Evolutionary conservation across 2,888 invertebrate species (phyloP).

Genomic region (Emmelina monodactyla): DNA sequence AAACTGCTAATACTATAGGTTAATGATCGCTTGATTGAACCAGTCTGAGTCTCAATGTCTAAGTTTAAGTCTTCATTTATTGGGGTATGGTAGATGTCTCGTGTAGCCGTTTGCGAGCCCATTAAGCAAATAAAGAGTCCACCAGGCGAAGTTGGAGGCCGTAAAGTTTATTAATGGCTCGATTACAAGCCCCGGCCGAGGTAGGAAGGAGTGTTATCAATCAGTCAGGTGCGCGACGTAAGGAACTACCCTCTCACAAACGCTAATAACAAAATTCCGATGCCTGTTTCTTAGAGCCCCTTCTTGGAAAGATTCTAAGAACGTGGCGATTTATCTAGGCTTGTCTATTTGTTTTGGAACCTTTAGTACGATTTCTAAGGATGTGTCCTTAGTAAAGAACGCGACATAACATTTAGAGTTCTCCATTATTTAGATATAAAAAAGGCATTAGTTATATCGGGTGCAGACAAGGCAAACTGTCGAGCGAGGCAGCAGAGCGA

Average conservation of each 20-base stretch:
- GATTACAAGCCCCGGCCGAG: constrained; percentile 66
- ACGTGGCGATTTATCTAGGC: too few relatives aligned
- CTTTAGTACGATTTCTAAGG: too few relatives aligned
- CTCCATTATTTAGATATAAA: too few relatives aligned
- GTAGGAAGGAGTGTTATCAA: constrained; percentile 66
- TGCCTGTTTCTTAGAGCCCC: constrained; percentile 53
- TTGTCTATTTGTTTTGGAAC: too few relatives aligned
- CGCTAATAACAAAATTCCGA: constrained; percentile 65
- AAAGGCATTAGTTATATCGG: constrained; percentile 8
- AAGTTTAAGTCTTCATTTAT: neutral
- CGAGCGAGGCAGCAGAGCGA: constrained; percentile 42
- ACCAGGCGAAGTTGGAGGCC: constrained; percentile 60
- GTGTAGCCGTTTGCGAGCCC: constrained; percentile 53
- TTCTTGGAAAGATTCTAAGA: too few relatives aligned
- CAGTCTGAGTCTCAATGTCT: too few relatives aligned
- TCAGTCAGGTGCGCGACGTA: constrained; percentile 63
- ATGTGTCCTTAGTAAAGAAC: too few relatives aligned
- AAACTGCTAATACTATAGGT: too few relatives aligned
- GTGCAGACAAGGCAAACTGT: constrained; percentile 31
- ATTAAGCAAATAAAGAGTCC: constrained; percentile 64
- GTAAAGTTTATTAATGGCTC: constrained; percentile 67
- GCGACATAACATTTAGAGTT: neutral
- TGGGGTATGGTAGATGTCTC: constrained; percentile 34
- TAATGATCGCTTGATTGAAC: too few relatives aligned
- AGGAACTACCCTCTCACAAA: constrained; percentile 51